A percentile compares a stretch with the other conserved stretches of the same genome.
phyloP scores from a whole-genome alignment of 2,113 vertebrate genomes.

The Cynopterus brachyotis region DNA sequence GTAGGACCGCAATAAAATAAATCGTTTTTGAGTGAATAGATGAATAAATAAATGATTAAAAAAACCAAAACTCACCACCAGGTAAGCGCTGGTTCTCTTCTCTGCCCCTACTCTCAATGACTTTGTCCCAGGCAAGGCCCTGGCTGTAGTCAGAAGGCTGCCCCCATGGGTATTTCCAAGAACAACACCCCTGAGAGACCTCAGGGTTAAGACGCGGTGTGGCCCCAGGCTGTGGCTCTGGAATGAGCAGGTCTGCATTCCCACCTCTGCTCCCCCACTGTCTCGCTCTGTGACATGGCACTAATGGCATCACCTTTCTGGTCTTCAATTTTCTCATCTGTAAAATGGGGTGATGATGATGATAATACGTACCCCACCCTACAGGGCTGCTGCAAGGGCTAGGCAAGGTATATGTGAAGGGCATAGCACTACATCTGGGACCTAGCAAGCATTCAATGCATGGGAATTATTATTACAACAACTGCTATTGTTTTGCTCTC shows the following conservation, averaged over 20 bases:
- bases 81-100: background rate
- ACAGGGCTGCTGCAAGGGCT: background rate
- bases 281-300: background rate
- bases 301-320: background rate
- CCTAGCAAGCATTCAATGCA: accelerated
- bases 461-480: accelerated
- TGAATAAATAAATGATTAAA: background rate
- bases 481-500: background rate
- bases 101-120: background rate
- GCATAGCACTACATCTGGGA: accelerated
- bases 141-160: background rate
- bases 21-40: background rate
- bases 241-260: background rate
- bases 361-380: background rate
- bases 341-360: background rate
- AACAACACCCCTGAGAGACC: background rate
- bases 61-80: background rate
- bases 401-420: background rate
- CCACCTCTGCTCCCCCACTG: accelerated
- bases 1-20: background rate
- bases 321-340: background rate
- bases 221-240: background rate
- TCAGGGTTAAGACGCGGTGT: background rate
- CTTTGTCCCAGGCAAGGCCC: too few species aligned
- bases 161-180: background rate